Conservation (phyloP, 2,888 invertebrate species). For the Lycia hirtaria region DNA sequence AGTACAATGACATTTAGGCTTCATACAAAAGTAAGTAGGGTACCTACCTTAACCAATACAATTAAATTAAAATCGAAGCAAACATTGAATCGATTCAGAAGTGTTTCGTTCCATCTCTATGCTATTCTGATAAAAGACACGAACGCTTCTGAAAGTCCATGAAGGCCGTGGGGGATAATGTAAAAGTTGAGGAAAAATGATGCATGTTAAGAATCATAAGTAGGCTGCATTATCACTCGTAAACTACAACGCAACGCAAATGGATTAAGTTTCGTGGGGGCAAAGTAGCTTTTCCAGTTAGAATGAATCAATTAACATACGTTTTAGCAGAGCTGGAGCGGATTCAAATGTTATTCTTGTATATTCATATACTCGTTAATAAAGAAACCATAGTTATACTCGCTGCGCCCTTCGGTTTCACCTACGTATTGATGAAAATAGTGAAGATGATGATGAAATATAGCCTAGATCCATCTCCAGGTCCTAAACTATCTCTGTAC, state of each 20-base stretch:
- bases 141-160: slow-evolving; percentile 42
- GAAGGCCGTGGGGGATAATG: slow-evolving; percentile 25
- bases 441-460: too few relatives aligned
- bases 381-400: too few relatives aligned
- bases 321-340: not conserved
- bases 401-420: too few relatives aligned
- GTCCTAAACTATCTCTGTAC: too few relatives aligned
- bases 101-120: not conserved
- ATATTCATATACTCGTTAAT: not conserved
- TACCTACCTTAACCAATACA: too few relatives aligned
- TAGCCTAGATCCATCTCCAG: too few relatives aligned
- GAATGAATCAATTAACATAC: slow-evolving; percentile 18
- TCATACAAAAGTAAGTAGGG: too few relatives aligned
- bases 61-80: not conserved
- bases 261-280: slow-evolving; percentile 32
- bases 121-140: slow-evolving; percentile 33
- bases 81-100: not conserved
- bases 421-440: too few relatives aligned
- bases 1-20: too few relatives aligned
- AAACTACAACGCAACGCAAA: slow-evolving; percentile 51
- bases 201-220: slow-evolving; percentile 56
- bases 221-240: slow-evolving; percentile 44
- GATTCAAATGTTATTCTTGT: not conserved
- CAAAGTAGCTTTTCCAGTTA: slow-evolving; percentile 18
- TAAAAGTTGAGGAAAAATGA: slow-evolving; percentile 47